These are phyloP conservation scores for Xestia ashworthii DNA, from an alignment of 2,888 invertebrate genomes.

Conservation along the genomic window DNA sequence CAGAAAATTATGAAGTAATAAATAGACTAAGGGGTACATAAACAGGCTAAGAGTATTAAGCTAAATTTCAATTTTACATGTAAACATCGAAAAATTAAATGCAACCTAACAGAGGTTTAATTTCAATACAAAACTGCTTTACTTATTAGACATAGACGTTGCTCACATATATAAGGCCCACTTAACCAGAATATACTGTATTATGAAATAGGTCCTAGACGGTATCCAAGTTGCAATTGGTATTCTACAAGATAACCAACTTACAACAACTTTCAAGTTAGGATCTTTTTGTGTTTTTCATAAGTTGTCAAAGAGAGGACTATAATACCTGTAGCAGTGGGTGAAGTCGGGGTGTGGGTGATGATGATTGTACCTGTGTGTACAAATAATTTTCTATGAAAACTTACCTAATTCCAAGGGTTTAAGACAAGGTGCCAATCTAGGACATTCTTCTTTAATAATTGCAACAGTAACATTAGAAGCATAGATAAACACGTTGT, in stretches of 20 bases:
- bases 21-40: no score
- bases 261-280: neutral
- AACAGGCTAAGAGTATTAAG: no score
- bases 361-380: neutral
- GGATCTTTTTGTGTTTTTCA: neutral
- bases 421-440: slow-evolving; percentile 41
- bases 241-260: neutral
- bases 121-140: neutral
- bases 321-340: neutral
- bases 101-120: neutral
- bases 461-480: slow-evolving; percentile 62
- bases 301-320: neutral
- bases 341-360: neutral
- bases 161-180: neutral
- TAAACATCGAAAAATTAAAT: no score
- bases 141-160: neutral
- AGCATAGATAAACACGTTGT: slow-evolving; percentile 68
- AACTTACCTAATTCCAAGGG: slow-evolving; percentile 54
- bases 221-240: neutral
- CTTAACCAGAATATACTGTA: neutral
- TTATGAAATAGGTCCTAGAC: neutral
- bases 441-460: slow-evolving; percentile 36
- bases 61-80: no score
- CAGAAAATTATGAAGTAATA: no score
- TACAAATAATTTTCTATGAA: neutral